Conservation (phyloP, 2,888 invertebrate species). For the Tenthredo distinguenda region DNA sequence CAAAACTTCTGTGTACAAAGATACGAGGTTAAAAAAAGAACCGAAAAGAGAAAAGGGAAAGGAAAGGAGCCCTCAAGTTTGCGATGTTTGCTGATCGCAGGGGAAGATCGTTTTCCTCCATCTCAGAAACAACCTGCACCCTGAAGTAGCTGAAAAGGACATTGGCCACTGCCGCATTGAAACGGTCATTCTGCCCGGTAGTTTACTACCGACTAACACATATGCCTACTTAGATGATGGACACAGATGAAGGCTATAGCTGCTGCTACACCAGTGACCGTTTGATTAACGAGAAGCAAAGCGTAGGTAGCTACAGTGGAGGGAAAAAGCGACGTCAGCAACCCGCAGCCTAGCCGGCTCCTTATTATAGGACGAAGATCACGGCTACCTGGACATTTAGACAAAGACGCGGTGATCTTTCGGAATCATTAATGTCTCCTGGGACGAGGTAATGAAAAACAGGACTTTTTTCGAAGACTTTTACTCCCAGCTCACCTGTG, state of each 20-base stretch:
- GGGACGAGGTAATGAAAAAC: neutral
- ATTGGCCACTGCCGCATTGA: neutral
- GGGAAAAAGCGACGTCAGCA: slow-evolving; percentile 20
- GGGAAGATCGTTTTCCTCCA: neutral
- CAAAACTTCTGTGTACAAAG: neutral
- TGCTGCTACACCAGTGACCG: neutral
- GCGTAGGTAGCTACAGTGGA: slow-evolving; percentile 26
- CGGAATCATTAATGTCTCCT: slow-evolving; percentile 13
- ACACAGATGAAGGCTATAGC: neutral
- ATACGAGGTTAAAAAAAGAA: neutral
- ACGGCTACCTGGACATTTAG: slow-evolving; percentile 27
- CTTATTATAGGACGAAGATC: slow-evolving; percentile 32
- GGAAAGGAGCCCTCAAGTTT: neutral
- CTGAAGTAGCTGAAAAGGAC: neutral
- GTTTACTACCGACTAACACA: neutral
- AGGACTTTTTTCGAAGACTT: neutral
- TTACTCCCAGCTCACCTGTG: neutral
- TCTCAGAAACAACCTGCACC: neutral
- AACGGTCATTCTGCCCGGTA: neutral
- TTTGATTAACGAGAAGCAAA: slow-evolving; percentile 49
- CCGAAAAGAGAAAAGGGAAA: neutral
- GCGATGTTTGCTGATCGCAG: slow-evolving; percentile 23
- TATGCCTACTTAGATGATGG: neutral
- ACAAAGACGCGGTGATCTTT: neutral
- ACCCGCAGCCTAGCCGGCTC: neutral